Evolutionary conservation across 2,888 invertebrate genomes (phyloP).

Genomic region (Lacanobia wlatinum): DNA sequence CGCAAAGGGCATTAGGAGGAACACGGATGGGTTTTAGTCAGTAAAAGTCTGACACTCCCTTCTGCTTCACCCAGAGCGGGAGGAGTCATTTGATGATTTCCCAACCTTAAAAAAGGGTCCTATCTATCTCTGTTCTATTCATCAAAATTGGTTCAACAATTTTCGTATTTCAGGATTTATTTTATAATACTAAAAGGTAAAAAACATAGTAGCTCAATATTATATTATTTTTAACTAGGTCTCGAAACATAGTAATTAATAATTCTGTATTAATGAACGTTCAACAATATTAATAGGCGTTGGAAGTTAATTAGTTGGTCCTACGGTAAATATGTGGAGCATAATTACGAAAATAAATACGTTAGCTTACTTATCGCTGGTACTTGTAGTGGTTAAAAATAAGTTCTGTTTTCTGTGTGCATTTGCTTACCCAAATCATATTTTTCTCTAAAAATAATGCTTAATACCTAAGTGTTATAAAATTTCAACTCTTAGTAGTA

Average conservation of each 20-base stretch:
- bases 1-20: too few relatives aligned
- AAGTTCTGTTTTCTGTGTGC: neutral
- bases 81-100: too few relatives aligned
- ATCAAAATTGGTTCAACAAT: too few relatives aligned
- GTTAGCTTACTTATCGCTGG: neutral
- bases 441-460: neutral
- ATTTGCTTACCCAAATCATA: neutral
- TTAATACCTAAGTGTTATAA: neutral
- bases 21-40: too few relatives aligned
- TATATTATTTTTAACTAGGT: neutral
- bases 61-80: too few relatives aligned
- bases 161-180: too few relatives aligned
- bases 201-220: neutral
- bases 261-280: constrained; percentile 21
- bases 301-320: constrained; percentile 8
- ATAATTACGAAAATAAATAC: constrained; percentile 1
- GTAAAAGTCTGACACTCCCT: too few relatives aligned
- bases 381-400: neutral
- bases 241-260: constrained; percentile 22
- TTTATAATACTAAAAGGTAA: too few relatives aligned
- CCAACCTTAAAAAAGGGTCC: too few relatives aligned
- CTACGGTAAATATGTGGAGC: neutral
- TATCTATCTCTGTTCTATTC: too few relatives aligned
- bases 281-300: constrained; percentile 21
- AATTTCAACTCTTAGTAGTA: too few relatives aligned